Percentiles rank a stretch among this genome's conserved stretches.
Evolutionary conservation across 2,888 invertebrate species (phyloP).

Genomic region (Diadromus collaris): DNA sequence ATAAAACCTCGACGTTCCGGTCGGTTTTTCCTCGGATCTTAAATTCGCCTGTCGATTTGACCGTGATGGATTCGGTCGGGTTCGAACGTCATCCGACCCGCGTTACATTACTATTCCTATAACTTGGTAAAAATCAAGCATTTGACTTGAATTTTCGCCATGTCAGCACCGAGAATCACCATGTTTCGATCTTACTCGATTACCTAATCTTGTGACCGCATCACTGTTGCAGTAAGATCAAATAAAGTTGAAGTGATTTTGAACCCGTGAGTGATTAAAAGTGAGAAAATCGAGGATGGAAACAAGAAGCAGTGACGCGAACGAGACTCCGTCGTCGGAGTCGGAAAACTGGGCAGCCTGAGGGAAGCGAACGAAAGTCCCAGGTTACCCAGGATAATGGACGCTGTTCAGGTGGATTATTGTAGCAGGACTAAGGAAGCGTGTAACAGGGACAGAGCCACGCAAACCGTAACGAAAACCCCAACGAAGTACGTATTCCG

Average conservation of each 20-base stretch:
- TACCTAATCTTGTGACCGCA: not conserved
- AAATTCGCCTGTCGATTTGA: slow-evolving; percentile 14
- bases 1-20: not conserved
- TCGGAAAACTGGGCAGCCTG: slow-evolving; percentile 28
- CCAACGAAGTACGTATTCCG: slow-evolving; percentile 58
- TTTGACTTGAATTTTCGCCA: not conserved
- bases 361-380: slow-evolving; percentile 28
- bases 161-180: not conserved
- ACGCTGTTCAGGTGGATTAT: slow-evolving; percentile 59
- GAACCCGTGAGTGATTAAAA: not conserved
- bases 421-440: slow-evolving; percentile 60
- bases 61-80: not conserved
- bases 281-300: slow-evolving; percentile 2
- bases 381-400: slow-evolving; percentile 57
- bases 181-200: not conserved
- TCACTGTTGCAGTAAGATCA: not conserved
- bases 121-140: too few relatives aligned
- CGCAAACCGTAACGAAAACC: slow-evolving; percentile 58
- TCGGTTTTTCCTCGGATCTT: slow-evolving; percentile 24
- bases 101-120: not conserved
- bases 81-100: not conserved
- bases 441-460: slow-evolving; percentile 48
- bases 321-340: slow-evolving; percentile 28
- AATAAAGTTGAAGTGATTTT: slow-evolving; percentile 9
- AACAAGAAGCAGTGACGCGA: slow-evolving; percentile 38